Percentiles rank a stretch among this genome's conserved stretches.
phyloP scores from a whole-genome alignment of 1,140 invertebrate genomes.

The Belonocnema kinseyi region DNA sequence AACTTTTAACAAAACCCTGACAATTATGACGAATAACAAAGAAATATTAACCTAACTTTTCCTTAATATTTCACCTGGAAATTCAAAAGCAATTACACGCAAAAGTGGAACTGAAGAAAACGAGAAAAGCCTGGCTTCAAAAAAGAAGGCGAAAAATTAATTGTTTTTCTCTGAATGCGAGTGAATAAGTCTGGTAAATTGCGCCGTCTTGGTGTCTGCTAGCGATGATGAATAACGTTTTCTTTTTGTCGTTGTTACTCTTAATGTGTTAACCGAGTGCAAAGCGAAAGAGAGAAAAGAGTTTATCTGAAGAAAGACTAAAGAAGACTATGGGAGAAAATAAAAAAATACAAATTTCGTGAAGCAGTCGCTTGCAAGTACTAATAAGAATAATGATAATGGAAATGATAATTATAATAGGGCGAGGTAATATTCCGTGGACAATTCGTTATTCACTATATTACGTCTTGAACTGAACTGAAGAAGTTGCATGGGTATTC shows the following conservation, averaged over 20 bases:
- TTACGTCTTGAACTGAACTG: background rate
- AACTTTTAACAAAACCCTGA: background rate
- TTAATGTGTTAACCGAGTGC: background rate
- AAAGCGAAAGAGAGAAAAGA: background rate
- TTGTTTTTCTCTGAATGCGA: constrained; percentile 39
- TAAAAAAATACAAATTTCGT: background rate
- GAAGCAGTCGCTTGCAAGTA: constrained; percentile 8
- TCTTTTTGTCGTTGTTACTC: background rate
- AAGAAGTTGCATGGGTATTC: constrained; percentile 13
- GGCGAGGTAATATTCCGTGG: constrained; percentile 45
- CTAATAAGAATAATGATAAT: constrained; percentile 55
- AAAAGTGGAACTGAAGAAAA: background rate
- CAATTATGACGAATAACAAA: no score
- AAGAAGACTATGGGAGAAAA: background rate
- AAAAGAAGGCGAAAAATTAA: constrained; percentile 38
- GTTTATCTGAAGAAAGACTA: background rate
- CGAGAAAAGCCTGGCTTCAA: background rate
- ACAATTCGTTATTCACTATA: constrained; percentile 55
- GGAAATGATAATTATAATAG: constrained; percentile 56
- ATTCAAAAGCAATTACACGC: background rate
- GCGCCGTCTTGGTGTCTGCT: constrained; percentile 18
- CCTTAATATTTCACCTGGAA: no score
- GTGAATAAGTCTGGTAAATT: constrained; percentile 43
- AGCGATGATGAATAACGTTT: constrained; percentile 11
- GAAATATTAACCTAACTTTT: no score